A percentile compares a stretch with the other conserved stretches of the same genome.
Evolutionary conservation across 2,888 invertebrate species (phyloP).

Genomic region (Oeneis ivallda): DNA sequence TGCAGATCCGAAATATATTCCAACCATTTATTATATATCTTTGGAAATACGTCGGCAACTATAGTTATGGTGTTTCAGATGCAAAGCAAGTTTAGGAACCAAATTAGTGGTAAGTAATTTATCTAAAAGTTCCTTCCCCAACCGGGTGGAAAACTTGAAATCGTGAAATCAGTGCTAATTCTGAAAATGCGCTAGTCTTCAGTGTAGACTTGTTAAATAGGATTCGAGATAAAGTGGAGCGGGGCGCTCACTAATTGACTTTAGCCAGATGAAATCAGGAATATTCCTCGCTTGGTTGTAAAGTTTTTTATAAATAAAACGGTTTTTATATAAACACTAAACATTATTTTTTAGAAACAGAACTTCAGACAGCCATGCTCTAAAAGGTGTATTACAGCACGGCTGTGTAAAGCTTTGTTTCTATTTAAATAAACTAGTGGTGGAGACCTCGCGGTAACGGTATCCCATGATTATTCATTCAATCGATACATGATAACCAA

Average conservation of each 20-base stretch:
- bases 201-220: conserved; percentile 10
- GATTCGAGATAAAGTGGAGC: conserved; percentile 8
- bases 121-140: conserved; percentile 4
- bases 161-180: conserved; percentile 22
- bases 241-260: conserved; percentile 11
- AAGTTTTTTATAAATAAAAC: neutral
- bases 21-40: too few species aligned
- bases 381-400: too few species aligned
- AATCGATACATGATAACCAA: too few species aligned
- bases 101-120: conserved; percentile 16
- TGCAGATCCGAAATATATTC: too few species aligned
- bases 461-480: too few species aligned
- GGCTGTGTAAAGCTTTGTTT: too few species aligned
- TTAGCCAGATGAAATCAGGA: conserved; percentile 5
- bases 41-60: neutral
- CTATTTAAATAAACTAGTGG: too few species aligned
- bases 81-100: conserved; percentile 5
- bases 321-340: too few species aligned
- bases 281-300: neutral
- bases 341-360: too few species aligned
- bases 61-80: neutral
- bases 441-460: too few species aligned
- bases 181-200: conserved; percentile 13
- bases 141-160: conserved; percentile 1
- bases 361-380: too few species aligned